Evolutionary conservation across 2,888 invertebrate species (phyloP).

Genomic region (Octodonta nipae): DNA sequence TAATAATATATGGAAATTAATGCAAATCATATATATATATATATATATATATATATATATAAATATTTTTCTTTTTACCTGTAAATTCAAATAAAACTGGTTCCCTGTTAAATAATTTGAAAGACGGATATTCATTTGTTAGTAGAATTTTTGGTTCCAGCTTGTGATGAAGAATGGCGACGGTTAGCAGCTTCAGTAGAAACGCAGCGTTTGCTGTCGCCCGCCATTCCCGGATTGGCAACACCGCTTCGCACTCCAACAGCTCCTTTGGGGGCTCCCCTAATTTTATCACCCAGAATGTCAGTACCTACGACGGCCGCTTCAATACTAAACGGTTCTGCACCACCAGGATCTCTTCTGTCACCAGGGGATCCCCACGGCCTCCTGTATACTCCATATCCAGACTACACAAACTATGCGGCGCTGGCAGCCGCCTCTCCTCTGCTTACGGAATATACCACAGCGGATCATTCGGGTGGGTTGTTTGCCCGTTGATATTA

Average conservation of each 20-base stretch:
- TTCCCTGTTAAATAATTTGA: no score
- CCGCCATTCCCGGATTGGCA: constrained; percentile 49
- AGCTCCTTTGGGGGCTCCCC: constrained; percentile 78
- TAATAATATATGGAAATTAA: no score
- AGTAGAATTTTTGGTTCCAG: constrained; percentile 14
- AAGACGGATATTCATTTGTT: no score
- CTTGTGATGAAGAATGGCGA: constrained; percentile 68
- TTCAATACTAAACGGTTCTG: constrained; percentile 50
- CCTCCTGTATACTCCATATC: constrained; percentile 78
- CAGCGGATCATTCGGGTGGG: constrained; percentile 92
- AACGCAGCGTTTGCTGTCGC: constrained; percentile 58
- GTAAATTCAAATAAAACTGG: no score
- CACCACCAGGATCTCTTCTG: constrained; percentile 39
- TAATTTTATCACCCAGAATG: constrained; percentile 84
- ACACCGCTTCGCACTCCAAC: constrained; percentile 44
- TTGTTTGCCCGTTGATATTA: constrained; percentile 74
- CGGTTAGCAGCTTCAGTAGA: constrained; percentile 68
- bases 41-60: no score
- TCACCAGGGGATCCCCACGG: constrained; percentile 47
- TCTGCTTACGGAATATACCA: constrained; percentile 68
- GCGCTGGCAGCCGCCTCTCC: constrained; percentile 68
- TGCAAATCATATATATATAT: no score
- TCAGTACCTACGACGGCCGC: constrained; percentile 68
- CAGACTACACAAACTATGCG: constrained; percentile 82
- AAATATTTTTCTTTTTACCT: no score